Evolutionary conservation across 2,797 vertebrate genomes (phyloP).

Genomic region (Phalloptychus januarius): DNA sequence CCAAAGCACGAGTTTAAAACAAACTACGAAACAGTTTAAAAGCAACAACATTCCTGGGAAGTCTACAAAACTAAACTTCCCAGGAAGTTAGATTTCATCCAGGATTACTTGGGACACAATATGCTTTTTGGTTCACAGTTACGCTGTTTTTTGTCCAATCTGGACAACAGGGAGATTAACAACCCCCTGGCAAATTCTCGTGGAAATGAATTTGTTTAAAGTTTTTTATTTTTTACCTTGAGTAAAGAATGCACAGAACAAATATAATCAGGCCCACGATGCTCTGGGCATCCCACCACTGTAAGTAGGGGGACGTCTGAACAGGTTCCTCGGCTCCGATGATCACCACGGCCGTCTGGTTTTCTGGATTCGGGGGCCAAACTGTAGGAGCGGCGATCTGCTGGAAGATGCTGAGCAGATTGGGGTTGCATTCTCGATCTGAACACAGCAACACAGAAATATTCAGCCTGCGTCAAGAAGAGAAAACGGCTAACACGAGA

Average conservation of each 20-base stretch:
- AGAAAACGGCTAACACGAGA: background rate
- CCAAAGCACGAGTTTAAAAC: too few relatives aligned
- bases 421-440: conserved; percentile 91
- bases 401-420: conserved; percentile 86
- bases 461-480: background rate
- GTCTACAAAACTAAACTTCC: too few relatives aligned
- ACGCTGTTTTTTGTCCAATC: background rate
- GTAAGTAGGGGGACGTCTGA: conserved; percentile 73
- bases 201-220: background rate
- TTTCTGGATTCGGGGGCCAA: conserved; percentile 70
- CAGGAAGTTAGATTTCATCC: too few relatives aligned
- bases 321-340: conserved; percentile 68
- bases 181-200: background rate
- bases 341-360: conserved; percentile 76
- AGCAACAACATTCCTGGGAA: too few relatives aligned
- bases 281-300: conserved; percentile 88
- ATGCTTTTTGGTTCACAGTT: background rate
- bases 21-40: too few relatives aligned
- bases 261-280: conserved; percentile 85
- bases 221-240: conserved; percentile 79
- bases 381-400: conserved; percentile 78
- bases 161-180: background rate
- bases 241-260: conserved; percentile 90
- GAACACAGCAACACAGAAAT: conserved; percentile 23
- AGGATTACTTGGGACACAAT: too few relatives aligned